phyloP scores from a whole-genome alignment of 2,888 invertebrate genomes.

The Cephalotes varians region DNA sequence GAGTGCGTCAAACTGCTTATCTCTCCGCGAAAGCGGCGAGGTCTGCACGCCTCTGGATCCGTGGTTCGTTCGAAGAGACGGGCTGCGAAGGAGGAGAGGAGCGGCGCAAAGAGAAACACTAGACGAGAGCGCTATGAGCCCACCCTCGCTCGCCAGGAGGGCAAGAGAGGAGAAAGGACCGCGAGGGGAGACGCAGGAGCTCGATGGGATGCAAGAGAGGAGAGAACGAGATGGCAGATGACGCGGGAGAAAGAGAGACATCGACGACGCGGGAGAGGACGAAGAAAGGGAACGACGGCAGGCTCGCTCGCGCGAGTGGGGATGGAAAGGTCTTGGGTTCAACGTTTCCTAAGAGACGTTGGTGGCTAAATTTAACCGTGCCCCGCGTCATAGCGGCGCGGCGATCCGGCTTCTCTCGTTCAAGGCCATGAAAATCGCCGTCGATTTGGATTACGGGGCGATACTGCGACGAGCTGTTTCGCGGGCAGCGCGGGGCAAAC shows the following conservation, averaged over 20 bases:
- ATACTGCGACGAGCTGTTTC: constrained; percentile 14
- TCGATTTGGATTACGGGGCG: constrained; percentile 51
- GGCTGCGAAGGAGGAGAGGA: not conserved
- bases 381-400: constrained; percentile 64
- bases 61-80: constrained; percentile 22
- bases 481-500: not conserved
- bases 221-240: not conserved
- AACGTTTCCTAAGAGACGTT: constrained; percentile 77
- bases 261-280: constrained; percentile 25
- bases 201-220: constrained; percentile 3
- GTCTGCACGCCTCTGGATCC: constrained; percentile 29
- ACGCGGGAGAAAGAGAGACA: constrained; percentile 21
- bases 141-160: constrained; percentile 33
- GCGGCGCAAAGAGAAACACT: constrained; percentile 45
- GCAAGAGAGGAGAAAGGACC: not conserved
- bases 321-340: constrained; percentile 75
- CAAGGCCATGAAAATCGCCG: constrained; percentile 66
- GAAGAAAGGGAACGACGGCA: constrained; percentile 32
- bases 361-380: constrained; percentile 78
- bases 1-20: constrained; percentile 66
- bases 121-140: constrained; percentile 27
- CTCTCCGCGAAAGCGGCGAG: constrained; percentile 51
- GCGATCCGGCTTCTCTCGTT: constrained; percentile 57
- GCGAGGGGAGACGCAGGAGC: constrained; percentile 33
- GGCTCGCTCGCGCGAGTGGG: constrained; percentile 30